phyloP scores from a whole-genome alignment of 2,888 invertebrate genomes.

The Heliconius hortense region DNA sequence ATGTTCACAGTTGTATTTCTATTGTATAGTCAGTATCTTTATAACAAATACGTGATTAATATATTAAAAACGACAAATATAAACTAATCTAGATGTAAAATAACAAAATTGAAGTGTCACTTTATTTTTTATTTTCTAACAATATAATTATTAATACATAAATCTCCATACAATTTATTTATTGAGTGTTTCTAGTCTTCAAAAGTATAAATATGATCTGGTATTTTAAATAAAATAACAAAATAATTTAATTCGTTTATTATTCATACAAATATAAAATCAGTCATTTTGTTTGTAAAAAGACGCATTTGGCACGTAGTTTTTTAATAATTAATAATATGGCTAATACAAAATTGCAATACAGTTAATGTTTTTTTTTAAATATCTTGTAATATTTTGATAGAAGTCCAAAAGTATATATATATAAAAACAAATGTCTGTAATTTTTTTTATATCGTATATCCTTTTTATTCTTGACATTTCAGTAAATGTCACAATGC shows the following conservation, averaged over 20 bases:
- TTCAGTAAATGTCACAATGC: conserved; percentile 39
- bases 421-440: not conserved
- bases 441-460: not conserved
- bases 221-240: conserved; percentile 33
- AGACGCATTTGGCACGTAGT: conserved; percentile 79
- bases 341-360: conserved; percentile 54
- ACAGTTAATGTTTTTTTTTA: conserved; percentile 19
- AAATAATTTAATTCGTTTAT: conserved; percentile 55
- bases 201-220: not conserved
- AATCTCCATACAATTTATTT: too few relatives aligned
- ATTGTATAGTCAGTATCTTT: not conserved
- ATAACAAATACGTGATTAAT: too few relatives aligned
- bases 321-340: conserved; percentile 74
- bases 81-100: too few relatives aligned
- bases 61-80: too few relatives aligned
- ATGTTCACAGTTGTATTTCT: not conserved
- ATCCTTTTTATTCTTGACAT: conserved; percentile 10
- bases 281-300: conserved; percentile 77
- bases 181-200: too few relatives aligned
- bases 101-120: too few relatives aligned
- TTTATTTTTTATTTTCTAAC: too few relatives aligned
- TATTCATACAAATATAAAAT: conserved; percentile 59
- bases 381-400: conserved; percentile 4
- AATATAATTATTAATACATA: too few relatives aligned
- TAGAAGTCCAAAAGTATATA: not conserved